phyloP scores from a whole-genome alignment of 1,140 invertebrate species.

The Nasonia vitripennis region DNA sequence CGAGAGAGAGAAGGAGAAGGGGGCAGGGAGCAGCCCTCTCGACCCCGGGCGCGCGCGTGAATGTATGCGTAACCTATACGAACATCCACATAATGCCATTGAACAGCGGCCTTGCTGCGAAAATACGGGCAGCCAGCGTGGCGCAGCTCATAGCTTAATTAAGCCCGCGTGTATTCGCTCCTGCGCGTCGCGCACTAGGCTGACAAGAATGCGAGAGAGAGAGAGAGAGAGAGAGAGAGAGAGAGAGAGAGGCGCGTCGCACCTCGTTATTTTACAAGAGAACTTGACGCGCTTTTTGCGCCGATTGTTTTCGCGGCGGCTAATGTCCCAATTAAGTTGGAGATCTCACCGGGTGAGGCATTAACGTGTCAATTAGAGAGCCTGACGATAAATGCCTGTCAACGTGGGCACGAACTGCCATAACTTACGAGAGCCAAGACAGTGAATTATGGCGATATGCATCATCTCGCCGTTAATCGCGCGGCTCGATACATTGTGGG shows the following conservation, averaged over 20 bases:
- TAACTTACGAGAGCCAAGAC: slow-evolving; percentile 60
- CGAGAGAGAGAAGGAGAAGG: not conserved
- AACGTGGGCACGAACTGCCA: slow-evolving; percentile 63
- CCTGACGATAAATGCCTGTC: slow-evolving; percentile 69
- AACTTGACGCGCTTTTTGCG: not conserved
- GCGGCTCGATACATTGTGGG: slow-evolving; percentile 57
- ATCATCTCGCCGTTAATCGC: slow-evolving; percentile 62
- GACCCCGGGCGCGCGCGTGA: not conserved
- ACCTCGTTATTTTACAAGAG: not conserved
- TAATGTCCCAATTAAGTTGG: slow-evolving; percentile 59
- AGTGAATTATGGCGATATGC: slow-evolving; percentile 67
- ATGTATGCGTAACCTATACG: not conserved
- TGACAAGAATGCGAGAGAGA: too few species aligned
- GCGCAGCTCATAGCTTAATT: slow-evolving; percentile 54
- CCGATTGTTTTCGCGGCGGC: slow-evolving; percentile 33
- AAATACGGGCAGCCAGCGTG: not conserved
- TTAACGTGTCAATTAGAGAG: slow-evolving; percentile 50
- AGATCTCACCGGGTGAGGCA: slow-evolving; percentile 37
- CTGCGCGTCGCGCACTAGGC: too few species aligned
- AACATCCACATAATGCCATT: not conserved
- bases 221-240: not conserved
- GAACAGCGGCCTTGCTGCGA: not conserved
- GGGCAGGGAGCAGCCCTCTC: not conserved
- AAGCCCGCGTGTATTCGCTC: slow-evolving; percentile 26
- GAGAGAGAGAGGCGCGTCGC: not conserved